Evolutionary conservation across 2,888 invertebrate genomes (phyloP).

Genomic region (Scaptomyza tumidula): DNA sequence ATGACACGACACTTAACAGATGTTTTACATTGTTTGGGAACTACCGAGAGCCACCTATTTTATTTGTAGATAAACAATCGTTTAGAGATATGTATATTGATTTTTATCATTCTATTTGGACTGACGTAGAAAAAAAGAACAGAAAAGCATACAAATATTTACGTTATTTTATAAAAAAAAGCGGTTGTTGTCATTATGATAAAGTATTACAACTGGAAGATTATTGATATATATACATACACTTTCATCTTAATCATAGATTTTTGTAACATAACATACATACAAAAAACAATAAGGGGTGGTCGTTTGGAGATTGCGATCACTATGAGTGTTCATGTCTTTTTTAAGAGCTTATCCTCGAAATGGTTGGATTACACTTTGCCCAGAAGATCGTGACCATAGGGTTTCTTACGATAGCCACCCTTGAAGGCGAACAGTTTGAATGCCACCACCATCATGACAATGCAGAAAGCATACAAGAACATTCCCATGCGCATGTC

Average conservation of each 20-base stretch:
- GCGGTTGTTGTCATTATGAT: constrained; percentile 43
- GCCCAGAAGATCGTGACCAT: constrained; percentile 89
- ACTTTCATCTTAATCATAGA: constrained; percentile 67
- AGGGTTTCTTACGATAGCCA: constrained; percentile 89
- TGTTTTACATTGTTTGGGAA: constrained; percentile 41
- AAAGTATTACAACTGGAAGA: constrained; percentile 68
- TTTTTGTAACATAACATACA: constrained; percentile 37
- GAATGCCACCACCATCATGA: constrained; percentile 90
- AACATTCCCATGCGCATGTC: constrained; percentile 92
- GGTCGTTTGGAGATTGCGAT: constrained; percentile 33
- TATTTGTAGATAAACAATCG: constrained; percentile 32
- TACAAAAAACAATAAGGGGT: constrained; percentile 46
- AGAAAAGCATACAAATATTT: constrained; percentile 9
- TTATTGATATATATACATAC: constrained; percentile 51
- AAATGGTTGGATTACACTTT: constrained; percentile 87
- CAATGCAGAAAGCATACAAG: constrained; percentile 90
- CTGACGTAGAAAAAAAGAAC: neutral
- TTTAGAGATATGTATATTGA: neutral
- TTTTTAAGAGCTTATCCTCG: constrained; percentile 1
- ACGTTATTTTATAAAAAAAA: constrained; percentile 71
- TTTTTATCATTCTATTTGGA: constrained; percentile 10
- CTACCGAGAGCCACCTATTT: constrained; percentile 11
- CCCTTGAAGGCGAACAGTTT: constrained; percentile 88
- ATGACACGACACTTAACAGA: constrained; percentile 32
- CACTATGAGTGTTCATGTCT: constrained; percentile 45